Conservation (phyloP, 92 coral and sea anemone species). For the Galaxea fascicularis region DNA sequence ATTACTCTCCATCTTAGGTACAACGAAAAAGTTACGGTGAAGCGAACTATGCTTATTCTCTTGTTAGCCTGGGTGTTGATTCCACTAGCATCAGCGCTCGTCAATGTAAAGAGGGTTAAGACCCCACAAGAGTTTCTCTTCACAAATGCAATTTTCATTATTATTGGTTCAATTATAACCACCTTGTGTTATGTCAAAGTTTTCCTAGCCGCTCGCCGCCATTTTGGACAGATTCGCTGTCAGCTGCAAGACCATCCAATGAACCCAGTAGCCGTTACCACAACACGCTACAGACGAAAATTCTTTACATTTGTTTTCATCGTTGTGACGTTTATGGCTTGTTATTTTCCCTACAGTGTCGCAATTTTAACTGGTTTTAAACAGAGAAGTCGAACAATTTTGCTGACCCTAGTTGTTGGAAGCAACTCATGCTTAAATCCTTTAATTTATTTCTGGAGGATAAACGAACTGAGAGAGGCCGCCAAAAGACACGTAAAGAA, state of each 20-base stretch:
- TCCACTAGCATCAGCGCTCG: background rate
- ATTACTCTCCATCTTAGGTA: conserved; percentile 10
- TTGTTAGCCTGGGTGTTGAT: background rate
- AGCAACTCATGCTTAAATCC: conserved; percentile 15
- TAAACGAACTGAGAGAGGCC: background rate
- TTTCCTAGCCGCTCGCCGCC: conserved; percentile 9
- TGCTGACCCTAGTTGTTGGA: background rate
- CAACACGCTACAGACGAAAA: conserved; percentile 1
- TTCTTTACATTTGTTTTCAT: conserved; percentile 9
- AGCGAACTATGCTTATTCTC: background rate
- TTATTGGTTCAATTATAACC: background rate
- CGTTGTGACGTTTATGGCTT: background rate
- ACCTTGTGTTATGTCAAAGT: conserved; percentile 3
- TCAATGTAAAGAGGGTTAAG: background rate
- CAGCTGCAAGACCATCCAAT: background rate
- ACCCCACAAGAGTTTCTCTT: background rate
- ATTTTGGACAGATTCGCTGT: background rate
- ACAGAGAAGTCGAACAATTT: background rate
- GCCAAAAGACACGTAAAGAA: background rate
- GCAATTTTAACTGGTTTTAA: background rate
- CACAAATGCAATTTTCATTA: background rate
- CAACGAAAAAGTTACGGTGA: conserved; percentile 20
- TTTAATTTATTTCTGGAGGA: conserved; percentile 17
- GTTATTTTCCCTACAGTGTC: conserved; percentile 9
- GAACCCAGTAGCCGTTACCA: background rate